Percentiles rank a stretch among this genome's conserved stretches.
Conservation (phyloP, 1,140 invertebrate species). For the Formica selysi region DNA sequence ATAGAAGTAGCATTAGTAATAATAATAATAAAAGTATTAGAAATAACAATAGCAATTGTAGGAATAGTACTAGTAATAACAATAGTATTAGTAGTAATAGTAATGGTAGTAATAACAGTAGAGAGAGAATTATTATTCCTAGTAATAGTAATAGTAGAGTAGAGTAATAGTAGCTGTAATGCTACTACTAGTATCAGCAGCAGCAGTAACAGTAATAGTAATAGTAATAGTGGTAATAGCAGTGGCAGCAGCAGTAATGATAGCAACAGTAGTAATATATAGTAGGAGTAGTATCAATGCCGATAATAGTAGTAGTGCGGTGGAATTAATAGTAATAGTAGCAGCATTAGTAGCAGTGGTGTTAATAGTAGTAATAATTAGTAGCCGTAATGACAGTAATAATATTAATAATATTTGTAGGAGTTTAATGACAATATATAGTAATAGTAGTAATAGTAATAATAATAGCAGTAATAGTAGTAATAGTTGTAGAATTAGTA, state of each 20-base stretch:
- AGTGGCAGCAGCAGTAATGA: slow-evolving; percentile 46
- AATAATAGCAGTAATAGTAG: slow-evolving; percentile 34
- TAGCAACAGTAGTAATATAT: neutral
- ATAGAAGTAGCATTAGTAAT: neutral
- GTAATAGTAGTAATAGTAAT: slow-evolving; percentile 47
- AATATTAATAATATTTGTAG: slow-evolving; percentile 49
- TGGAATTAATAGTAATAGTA: slow-evolving; percentile 49
- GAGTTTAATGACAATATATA: slow-evolving; percentile 44
- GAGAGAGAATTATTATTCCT: slow-evolving; percentile 30
- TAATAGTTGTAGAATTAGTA: slow-evolving; percentile 59
- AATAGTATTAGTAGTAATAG: slow-evolving; percentile 33
- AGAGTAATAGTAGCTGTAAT: slow-evolving; percentile 50
- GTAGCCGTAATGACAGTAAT: slow-evolving; percentile 27
- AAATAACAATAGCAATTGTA: neutral
- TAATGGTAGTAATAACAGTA: slow-evolving; percentile 47
- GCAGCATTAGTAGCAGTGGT: slow-evolving; percentile 41
- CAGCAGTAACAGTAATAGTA: slow-evolving; percentile 63
- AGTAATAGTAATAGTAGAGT: slow-evolving; percentile 64
- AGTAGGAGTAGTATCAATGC: slow-evolving; percentile 10
- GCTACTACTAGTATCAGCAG: slow-evolving; percentile 68
- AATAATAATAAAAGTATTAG: slow-evolving; percentile 2
- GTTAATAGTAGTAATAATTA: slow-evolving; percentile 58
- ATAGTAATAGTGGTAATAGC: slow-evolving; percentile 54
- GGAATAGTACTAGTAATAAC: too few species aligned
- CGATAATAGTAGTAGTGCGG: too few species aligned